phyloP scores from a whole-genome alignment of 1,140 invertebrate genomes.

The Danaus melanippus region DNA sequence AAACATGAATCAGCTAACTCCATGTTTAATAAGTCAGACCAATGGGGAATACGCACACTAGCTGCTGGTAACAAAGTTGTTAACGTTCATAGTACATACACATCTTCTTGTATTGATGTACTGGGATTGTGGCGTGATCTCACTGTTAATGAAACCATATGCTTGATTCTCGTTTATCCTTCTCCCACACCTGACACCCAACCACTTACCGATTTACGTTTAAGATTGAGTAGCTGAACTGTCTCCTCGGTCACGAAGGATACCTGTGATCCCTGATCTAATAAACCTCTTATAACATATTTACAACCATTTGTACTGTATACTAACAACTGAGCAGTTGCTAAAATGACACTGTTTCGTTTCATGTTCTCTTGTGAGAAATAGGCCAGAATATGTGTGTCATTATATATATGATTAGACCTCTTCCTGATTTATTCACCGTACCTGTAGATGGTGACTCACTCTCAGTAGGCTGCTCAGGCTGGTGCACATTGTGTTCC shows the following conservation, averaged over 20 bases:
- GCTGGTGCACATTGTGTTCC: not conserved
- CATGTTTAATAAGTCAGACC: conserved; percentile 9
- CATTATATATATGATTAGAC: not conserved
- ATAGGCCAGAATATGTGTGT: not conserved
- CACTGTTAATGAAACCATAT: conserved; percentile 19
- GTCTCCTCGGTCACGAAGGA: conserved; percentile 23
- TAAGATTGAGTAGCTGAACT: conserved; percentile 18
- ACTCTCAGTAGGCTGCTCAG: not conserved
- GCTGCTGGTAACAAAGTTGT: conserved; percentile 25
- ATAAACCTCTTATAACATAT: conserved; percentile 8
- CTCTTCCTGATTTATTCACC: not conserved
- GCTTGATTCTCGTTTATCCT: conserved; percentile 19
- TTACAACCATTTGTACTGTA: too few relatives aligned
- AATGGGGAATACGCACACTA: conserved; percentile 16
- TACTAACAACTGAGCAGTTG: conserved; percentile 7
- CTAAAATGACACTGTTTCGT: not conserved
- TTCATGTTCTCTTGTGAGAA: conserved; percentile 1
- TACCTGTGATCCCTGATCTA: conserved; percentile 8
- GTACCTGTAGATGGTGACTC: not conserved
- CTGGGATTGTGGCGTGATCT: conserved; percentile 13
- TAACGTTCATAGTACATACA: too few relatives aligned
- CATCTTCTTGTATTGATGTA: not conserved
- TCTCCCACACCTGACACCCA: conserved; percentile 20
- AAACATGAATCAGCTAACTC: conserved; percentile 29
- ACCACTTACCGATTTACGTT: conserved; percentile 14